These are phyloP conservation scores for Numida meleagris DNA, from an alignment of 2,113 vertebrate species.

Conservation along the genomic window DNA sequence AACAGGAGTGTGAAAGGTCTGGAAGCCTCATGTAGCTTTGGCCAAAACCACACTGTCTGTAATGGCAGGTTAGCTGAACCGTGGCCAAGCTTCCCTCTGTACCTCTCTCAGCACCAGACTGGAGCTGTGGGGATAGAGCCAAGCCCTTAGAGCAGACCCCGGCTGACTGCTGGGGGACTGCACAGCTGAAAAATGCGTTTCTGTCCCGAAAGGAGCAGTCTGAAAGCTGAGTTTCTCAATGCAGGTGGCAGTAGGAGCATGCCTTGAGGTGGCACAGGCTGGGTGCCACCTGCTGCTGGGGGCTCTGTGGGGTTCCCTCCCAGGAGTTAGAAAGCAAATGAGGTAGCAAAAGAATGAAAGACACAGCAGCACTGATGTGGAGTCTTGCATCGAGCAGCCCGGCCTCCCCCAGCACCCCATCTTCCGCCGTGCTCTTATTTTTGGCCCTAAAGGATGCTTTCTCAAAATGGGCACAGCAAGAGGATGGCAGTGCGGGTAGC, in stretches of 20 bases:
- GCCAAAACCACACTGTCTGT: background rate
- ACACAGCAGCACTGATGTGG: background rate
- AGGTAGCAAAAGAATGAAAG: background rate
- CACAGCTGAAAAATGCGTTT: background rate
- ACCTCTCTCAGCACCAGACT: rapidly evolving
- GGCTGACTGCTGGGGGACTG: background rate
- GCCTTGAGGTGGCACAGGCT: no score
- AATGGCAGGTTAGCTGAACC: background rate
- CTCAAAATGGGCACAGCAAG: background rate
- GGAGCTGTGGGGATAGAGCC: background rate
- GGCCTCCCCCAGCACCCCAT: background rate
- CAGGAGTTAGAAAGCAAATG: background rate
- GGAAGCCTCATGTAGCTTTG: background rate
- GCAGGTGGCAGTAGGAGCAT: background rate
- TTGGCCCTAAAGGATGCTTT: background rate
- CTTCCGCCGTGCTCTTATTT: background rate
- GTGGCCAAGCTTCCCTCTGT: background rate
- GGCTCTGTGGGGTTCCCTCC: background rate
- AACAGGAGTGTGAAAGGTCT: conserved; percentile 24
- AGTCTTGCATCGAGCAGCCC: background rate
- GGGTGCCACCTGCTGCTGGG: background rate
- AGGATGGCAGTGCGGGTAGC: background rate
- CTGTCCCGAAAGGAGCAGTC: background rate
- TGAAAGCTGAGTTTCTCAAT: background rate
- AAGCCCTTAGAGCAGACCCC: background rate